Conservation (phyloP, 2,797 vertebrate species). For the Megalops cyprinoides region DNA sequence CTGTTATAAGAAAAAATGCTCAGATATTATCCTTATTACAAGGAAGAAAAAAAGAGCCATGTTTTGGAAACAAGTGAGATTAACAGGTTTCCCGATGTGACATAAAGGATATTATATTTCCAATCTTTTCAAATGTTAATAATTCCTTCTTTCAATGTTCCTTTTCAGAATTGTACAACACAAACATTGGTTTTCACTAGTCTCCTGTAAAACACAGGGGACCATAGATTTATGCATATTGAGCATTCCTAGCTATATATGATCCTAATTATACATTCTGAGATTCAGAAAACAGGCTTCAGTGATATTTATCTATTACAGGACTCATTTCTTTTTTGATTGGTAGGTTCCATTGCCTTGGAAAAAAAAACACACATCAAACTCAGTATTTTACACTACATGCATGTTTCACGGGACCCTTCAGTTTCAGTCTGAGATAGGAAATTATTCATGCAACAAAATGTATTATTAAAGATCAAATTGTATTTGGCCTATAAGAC, state of each 20-base stretch:
- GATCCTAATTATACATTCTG: neutral
- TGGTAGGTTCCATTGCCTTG: conserved; percentile 33
- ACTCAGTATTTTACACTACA: conserved; percentile 57
- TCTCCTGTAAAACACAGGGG: conserved; percentile 22
- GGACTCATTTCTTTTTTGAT: neutral
- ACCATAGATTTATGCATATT: conserved; percentile 16
- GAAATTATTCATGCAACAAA: conserved; percentile 23
- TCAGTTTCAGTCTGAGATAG: neutral
- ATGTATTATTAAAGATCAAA: conserved; percentile 32
- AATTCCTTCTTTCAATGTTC: conserved; percentile 27
- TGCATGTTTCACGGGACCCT: neutral
- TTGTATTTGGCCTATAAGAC: conserved; percentile 13
- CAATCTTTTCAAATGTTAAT: conserved; percentile 32
- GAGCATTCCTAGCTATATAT: neutral
- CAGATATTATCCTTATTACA: neutral
- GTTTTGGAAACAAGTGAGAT: conserved; percentile 10
- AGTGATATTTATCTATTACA: neutral
- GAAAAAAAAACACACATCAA: conserved; percentile 53
- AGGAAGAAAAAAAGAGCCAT: neutral
- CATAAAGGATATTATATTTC: neutral
- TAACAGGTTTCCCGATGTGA: neutral
- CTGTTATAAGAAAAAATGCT: conserved; percentile 20
- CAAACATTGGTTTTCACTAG: conserved; percentile 20
- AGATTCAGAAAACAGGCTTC: neutral
- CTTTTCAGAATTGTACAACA: conserved; percentile 30